These are phyloP conservation scores for Bothrops alternatus DNA, from an alignment of 2,797 vertebrate species.

Conservation along the genomic window DNA sequence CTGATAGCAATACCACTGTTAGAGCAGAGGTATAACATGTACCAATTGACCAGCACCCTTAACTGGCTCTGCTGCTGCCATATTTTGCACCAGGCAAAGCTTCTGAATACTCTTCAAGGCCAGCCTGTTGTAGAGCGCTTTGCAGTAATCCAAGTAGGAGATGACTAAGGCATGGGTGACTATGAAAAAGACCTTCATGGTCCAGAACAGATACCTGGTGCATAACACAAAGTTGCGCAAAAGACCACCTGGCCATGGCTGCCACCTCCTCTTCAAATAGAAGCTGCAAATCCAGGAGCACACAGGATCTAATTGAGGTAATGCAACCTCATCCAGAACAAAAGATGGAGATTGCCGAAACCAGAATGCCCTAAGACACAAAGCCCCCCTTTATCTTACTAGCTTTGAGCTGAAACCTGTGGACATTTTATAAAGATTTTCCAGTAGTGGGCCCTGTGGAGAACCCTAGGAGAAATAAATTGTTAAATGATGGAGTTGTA, in stretches of 20 bases:
- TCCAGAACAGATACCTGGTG: neutral
- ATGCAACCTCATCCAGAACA: neutral
- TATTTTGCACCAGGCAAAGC: neutral
- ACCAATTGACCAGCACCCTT: neutral
- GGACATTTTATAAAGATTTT: neutral
- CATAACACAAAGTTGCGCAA: neutral
- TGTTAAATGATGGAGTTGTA: neutral
- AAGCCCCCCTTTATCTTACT: neutral
- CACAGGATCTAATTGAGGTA: neutral
- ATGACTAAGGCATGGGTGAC: neutral
- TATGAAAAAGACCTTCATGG: neutral
- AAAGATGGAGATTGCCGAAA: neutral
- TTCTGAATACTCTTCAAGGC: neutral
- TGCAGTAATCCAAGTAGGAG: neutral
- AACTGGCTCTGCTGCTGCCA: neutral
- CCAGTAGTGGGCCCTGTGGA: neutral
- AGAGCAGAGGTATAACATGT: neutral
- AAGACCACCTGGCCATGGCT: neutral
- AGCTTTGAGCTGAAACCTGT: neutral
- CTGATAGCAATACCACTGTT: neutral
- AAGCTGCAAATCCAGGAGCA: neutral
- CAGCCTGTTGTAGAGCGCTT: neutral
- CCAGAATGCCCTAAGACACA: neutral
- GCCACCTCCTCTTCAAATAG: neutral
- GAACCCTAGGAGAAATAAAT: neutral